phyloP scores from a whole-genome alignment of 2,888 invertebrate genomes.

The Taphrorychus bicolor region DNA sequence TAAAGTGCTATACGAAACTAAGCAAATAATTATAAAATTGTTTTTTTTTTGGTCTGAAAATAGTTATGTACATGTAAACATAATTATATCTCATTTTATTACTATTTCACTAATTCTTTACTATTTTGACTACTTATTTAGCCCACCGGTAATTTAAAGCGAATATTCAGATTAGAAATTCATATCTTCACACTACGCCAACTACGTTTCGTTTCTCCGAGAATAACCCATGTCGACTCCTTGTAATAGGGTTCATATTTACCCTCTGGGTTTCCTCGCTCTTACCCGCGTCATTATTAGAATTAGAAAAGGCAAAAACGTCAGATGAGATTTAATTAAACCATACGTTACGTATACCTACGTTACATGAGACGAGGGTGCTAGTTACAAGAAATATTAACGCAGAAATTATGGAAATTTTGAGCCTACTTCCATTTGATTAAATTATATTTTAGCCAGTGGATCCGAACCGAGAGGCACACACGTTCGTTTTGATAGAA shows the following conservation, averaged over 20 bases:
- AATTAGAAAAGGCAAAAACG: conserved; percentile 44
- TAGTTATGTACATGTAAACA: no score
- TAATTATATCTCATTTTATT: no score
- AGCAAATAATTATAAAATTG: no score
- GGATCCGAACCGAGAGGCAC: background rate
- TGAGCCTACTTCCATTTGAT: background rate
- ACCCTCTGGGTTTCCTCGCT: conserved; percentile 41
- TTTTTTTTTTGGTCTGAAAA: no score
- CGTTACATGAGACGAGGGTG: conserved; percentile 35
- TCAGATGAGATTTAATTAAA: conserved; percentile 44
- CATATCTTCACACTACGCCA: no score
- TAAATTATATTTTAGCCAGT: background rate
- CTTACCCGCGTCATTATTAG: conserved; percentile 42
- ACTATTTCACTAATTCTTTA: no score
- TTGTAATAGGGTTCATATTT: conserved; percentile 39
- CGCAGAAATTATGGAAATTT: conserved; percentile 32
- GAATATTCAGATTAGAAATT: no score
- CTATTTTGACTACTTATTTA: no score
- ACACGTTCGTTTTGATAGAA: no score
- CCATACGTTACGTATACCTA: conserved; percentile 39
- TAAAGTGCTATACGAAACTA: no score
- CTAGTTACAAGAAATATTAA: conserved; percentile 31
- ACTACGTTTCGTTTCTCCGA: no score
- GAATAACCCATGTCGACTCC: conserved; percentile 35
- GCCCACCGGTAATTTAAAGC: no score